Percentiles rank a stretch among this genome's conserved stretches.
These are phyloP conservation scores for Nezara viridula DNA, from an alignment of 2,888 invertebrate genomes.

Conservation along the genomic window DNA sequence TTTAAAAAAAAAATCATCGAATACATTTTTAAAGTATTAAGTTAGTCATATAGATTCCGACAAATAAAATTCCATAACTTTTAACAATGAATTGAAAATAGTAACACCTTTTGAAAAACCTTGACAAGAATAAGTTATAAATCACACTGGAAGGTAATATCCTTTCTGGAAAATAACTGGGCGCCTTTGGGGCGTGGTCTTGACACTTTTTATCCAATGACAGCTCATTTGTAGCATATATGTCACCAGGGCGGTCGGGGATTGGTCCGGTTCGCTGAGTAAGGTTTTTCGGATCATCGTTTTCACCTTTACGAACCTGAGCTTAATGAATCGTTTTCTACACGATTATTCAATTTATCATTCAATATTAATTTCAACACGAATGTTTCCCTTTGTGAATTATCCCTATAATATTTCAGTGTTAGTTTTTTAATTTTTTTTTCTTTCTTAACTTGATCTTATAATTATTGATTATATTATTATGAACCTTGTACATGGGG, in stretches of 20 bases:
- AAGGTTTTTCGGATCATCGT: not conserved
- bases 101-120: not conserved
- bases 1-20: no score
- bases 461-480: no score
- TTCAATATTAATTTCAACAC: not conserved
- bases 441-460: no score
- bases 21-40: not conserved
- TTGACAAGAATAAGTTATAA: slow-evolving; percentile 13
- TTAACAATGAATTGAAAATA: not conserved
- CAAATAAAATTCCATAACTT: not conserved
- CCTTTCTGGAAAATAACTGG: slow-evolving; percentile 10
- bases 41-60: not conserved
- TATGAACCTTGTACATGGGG: no score
- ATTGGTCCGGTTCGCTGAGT: not conserved
- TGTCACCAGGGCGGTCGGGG: not conserved
- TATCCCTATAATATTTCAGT: no score
- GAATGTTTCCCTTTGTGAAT: not conserved
- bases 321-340: not conserved
- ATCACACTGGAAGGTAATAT: slow-evolving; percentile 14
- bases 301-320: not conserved
- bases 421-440: no score
- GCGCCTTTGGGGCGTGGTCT: not conserved
- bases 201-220: slow-evolving; percentile 30
- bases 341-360: not conserved
- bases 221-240: slow-evolving; percentile 26